A percentile compares a stretch with the other conserved stretches of the same genome.
These are phyloP conservation scores for Aurelia sp. DNA, from an alignment of 30 jellyfish, hydroid and myxozoan genomes.

Conservation along the genomic window DNA sequence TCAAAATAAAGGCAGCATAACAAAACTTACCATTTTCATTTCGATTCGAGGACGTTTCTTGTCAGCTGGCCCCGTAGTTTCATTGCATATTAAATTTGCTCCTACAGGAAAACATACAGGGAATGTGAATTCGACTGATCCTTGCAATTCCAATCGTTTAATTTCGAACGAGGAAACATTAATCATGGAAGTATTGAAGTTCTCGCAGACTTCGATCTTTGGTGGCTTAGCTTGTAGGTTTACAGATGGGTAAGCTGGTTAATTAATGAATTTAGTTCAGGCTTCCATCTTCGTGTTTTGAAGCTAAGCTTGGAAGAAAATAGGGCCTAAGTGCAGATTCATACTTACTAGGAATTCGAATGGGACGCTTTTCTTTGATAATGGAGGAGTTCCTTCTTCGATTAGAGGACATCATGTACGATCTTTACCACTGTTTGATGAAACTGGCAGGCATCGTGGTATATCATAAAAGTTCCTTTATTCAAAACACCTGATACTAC, in stretches of 20 bases:
- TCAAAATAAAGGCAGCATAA: neutral
- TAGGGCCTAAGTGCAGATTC: conserved; percentile 1
- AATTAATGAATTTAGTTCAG: too few relatives aligned
- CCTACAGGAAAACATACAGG: neutral
- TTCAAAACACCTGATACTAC: conserved; percentile 75
- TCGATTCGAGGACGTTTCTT: conserved; percentile 65
- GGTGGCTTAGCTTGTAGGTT: too few relatives aligned
- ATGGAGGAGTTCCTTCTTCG: conserved; percentile 48
- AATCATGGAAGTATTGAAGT: too few relatives aligned
- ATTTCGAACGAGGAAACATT: too few relatives aligned
- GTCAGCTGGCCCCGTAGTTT: conserved; percentile 18
- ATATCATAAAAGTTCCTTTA: conserved; percentile 49
- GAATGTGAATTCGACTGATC: too few relatives aligned
- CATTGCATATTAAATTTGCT: conserved; percentile 14
- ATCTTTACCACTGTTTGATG: conserved; percentile 33
- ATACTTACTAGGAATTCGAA: conserved; percentile 47
- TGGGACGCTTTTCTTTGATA: conserved; percentile 45
- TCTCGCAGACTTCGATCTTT: too few relatives aligned
- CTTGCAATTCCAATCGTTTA: too few relatives aligned
- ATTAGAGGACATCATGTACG: conserved; percentile 52
- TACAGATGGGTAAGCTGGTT: too few relatives aligned
- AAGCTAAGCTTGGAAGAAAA: neutral
- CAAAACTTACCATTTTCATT: conserved; percentile 21
- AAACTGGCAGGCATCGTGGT: conserved; percentile 77
- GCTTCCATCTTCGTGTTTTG: neutral